Evolutionary conservation across 2,888 invertebrate species (phyloP).

Genomic region (Crepidodera aurea): DNA sequence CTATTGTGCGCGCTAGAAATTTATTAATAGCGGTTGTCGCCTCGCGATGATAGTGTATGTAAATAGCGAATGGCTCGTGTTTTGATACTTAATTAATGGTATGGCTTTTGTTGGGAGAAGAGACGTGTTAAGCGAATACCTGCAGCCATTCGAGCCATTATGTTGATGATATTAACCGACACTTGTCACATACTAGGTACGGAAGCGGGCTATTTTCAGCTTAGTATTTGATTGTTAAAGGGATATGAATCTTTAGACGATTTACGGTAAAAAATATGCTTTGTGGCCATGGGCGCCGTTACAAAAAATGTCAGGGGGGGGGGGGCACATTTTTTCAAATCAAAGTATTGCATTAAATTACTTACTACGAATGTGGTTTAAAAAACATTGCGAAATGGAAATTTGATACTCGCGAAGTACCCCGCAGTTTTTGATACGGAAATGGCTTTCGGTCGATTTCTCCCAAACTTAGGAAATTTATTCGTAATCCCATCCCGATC

Average conservation of each 20-base stretch:
- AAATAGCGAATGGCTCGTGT: slow-evolving; percentile 26
- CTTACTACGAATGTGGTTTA: too few relatives aligned
- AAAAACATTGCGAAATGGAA: too few relatives aligned
- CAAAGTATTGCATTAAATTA: too few relatives aligned
- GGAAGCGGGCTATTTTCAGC: neutral
- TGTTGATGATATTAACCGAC: slow-evolving; percentile 6
- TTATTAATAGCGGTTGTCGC: slow-evolving; percentile 29
- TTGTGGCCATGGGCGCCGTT: too few relatives aligned
- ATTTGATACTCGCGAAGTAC: too few relatives aligned
- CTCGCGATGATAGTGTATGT: slow-evolving; percentile 21
- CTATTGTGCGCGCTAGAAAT: slow-evolving; percentile 26
- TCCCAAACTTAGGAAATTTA: too few relatives aligned
- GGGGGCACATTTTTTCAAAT: too few relatives aligned
- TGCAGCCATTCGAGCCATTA: neutral
- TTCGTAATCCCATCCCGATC: too few relatives aligned
- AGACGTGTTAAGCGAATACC: slow-evolving; percentile 9
- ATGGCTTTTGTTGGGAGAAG: slow-evolving; percentile 16
- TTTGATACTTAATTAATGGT: slow-evolving; percentile 26
- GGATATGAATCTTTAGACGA: neutral
- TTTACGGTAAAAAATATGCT: too few relatives aligned
- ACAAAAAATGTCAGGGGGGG: too few relatives aligned
- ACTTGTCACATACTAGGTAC: neutral
- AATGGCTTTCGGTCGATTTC: too few relatives aligned
- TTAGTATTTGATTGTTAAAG: neutral
- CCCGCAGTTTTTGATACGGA: too few relatives aligned